Evolutionary conservation across 2,113 vertebrate genomes (phyloP), one percentile per base, ranked within the genome.

Genomic region (Megaceryle torquata): DNA sequence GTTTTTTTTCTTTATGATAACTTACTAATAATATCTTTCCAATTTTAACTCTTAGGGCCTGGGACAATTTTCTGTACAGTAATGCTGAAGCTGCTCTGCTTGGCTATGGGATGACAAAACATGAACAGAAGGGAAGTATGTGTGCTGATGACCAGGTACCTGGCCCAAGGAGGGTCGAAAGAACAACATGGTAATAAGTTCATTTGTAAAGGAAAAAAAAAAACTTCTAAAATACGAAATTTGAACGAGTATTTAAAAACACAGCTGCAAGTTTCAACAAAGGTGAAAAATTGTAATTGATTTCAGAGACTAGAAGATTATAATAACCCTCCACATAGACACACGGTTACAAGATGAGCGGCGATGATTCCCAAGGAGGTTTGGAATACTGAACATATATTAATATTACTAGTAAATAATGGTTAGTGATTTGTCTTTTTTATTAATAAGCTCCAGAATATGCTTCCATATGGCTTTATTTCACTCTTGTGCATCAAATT

Each of bases 401-500:
- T 92, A 50, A 50, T 80, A 68, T 79, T 92, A 67, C 15, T 65
- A 89, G 72, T 79, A 90, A 95, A 96, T 84, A 94, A 75, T 41
- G 33, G n/a, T 18, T 81, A 70, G 70, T 21, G 33, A 88, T 93
- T 96, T 95, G 61, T 69, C 86, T 82, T 95, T 91, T 63, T 84
- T 93, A 95, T 67, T 85, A 94, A 91, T 78, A 72, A 76, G 86
- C 75, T 90, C 53, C 35, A 86, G 75, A 87, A 69, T 57, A 89
- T 24, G 48, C 50, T 79, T 89, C 75, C 54, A 31, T 59, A 37
- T 65, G 26, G 33, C 9, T 54, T 43, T 71, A 83, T 96, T 95
- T 89, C 76, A 79, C n/a, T 84, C 17, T 89, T 70, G 18, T 57
- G 31, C 86, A 46, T 63, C 13, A 74, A 19, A 20, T 89, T 92